A percentile compares a stretch with the other conserved stretches of the same genome.
Evolutionary conservation across 2,113 vertebrate species (phyloP).

Genomic region (Lonchura striata): DNA sequence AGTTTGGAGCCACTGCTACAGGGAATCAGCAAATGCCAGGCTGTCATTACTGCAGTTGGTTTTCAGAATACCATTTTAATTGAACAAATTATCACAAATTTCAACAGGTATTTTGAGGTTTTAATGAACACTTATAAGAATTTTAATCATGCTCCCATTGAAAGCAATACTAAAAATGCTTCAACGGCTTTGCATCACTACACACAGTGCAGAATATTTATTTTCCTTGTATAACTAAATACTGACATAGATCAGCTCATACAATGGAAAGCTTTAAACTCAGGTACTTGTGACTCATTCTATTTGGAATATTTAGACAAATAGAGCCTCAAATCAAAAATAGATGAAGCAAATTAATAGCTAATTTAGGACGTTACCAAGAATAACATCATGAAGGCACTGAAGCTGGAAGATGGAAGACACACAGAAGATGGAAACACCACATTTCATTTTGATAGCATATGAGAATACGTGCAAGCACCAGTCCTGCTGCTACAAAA

Average conservation of each 20-base stretch:
- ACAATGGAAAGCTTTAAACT: not conserved
- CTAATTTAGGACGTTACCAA: not conserved
- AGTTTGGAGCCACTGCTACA: not conserved
- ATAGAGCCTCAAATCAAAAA: not conserved
- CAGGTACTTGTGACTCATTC: not conserved
- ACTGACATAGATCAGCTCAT: not conserved
- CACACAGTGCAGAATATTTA: not conserved
- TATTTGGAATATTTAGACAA: slow-evolving; percentile 3
- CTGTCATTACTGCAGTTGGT: not conserved
- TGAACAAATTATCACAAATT: slow-evolving; percentile 31
- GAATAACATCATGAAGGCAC: not conserved
- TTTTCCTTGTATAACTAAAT: not conserved
- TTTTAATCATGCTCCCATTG: not conserved
- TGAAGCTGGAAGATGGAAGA: not conserved
- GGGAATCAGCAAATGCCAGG: not conserved
- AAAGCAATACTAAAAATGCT: not conserved
- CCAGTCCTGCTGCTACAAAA: not conserved
- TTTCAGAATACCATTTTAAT: slow-evolving; percentile 23
- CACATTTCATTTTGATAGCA: not conserved
- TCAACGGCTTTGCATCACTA: not conserved
- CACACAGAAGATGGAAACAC: not conserved
- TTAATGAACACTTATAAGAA: not conserved
- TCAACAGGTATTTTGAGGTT: slow-evolving; percentile 34
- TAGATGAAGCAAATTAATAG: not conserved
- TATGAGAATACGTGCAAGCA: not conserved